Base-by-base conservation (phyloP, 2,113 vertebrate genomes). In the Seriola dumerili region DNA sequence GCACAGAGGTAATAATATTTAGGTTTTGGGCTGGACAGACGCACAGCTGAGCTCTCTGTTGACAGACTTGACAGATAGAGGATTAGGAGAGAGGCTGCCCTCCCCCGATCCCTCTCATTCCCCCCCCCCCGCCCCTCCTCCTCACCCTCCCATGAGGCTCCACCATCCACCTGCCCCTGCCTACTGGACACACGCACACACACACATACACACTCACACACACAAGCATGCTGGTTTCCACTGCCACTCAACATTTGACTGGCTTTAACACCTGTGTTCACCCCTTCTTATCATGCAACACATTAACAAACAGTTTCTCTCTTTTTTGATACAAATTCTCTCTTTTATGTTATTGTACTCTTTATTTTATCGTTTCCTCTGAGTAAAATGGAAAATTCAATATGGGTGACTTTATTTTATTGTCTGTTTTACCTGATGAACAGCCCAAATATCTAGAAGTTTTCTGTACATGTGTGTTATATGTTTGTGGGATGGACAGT, bases 11-110 rank as follows among this genome's bases (percentile, higher is more conserved):
- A 90, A 92, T 93, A 93, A 93, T 87, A 90, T 94, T 95, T 92
- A 91, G 91, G 74, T 93, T 94, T 93, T 83, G 80, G 90, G 80
- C 62, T 29, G 64, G 81, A 89, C 72, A 73, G 90, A 86, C 72
- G 85, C 89, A 92, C 92, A 94, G 91, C 91, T 94, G 91, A 91
- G 85, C 81, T 83, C 86, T 62, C 83, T 87, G 93, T 65, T 94
- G 95, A 93, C 93, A 94, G 90, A 92, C 83, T 25, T 92, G 90
- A 94, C 90, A 72, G 91, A 94, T 92, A 70, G 91, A 86, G 86
- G 91, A 93, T 94, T 92, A 93, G 76, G 38, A 77, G 42, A 85
- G 76, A 61, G 80, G 72, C 79, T 63, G 29, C 68, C 72, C 6
- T 50, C 14, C 66, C 59, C 59, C 12, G 3, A 58, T 34, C 48